Evolutionary conservation across 2,888 invertebrate species (phyloP), one percentile per base, ranked within the genome.

Genomic region (Phragmatobia fuliginosa): DNA sequence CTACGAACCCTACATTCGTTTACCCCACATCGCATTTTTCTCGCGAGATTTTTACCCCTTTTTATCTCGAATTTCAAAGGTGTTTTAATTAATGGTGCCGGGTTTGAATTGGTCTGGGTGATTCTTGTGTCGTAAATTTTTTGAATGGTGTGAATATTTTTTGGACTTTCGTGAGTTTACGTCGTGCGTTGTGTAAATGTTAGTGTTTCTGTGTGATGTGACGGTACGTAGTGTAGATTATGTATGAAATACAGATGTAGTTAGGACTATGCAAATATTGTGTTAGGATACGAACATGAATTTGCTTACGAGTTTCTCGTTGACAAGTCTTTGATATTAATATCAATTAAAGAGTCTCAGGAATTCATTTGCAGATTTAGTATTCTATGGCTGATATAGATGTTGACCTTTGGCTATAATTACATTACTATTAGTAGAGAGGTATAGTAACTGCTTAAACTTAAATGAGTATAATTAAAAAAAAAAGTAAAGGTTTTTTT

Each of bases 81-180:
- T 83, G 81, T 87, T 91, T 90, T 91, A 90, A 92, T 91, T 91
- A 90, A 89, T 88, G 88, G 80, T 86, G 87, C 80, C 80, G 86
- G 80, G 84, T 86, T 87, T 85, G 83, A 82, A 85, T 83, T 79
- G 80, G 85, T 79, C 78, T 75, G 70, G 80, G 85, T 84, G 82
- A 80, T 83, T 75, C 76, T 83, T 81, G 81, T 82, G 80, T 77
- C 74, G 82, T 85, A 81, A 78, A 82, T 78, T 78, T 56, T 81
- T 74, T 67, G 74, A 79, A 77, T 81, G 83, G 83, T 80, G 81
- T 76, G 73, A 66, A 28, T 16, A 28, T 80, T 79, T 80, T 71
- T 78, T 75, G 69, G 74, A 74, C 70, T 76, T 74, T 78, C 78
- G 77, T 82, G 78, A 83, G 76, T 82, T 71, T 73, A 73, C 76